These are phyloP conservation scores for Myrmecophaga tridactyla DNA, from an alignment of 2,113 vertebrate species.

Conservation along the genomic window DNA sequence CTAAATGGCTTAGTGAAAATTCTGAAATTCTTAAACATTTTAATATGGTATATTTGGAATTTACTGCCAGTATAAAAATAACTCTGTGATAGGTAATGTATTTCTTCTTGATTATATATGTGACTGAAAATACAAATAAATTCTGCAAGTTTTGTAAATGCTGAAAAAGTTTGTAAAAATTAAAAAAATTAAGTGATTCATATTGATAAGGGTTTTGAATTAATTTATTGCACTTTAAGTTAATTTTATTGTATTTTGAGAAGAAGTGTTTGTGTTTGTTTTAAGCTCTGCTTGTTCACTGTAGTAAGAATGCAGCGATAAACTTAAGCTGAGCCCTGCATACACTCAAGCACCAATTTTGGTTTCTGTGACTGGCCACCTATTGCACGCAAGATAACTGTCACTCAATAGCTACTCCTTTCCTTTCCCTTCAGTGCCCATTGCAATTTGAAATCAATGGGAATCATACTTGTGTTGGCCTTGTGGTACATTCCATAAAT, in stretches of 20 bases:
- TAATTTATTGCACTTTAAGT: background rate
- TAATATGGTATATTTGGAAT: background rate
- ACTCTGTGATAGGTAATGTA: background rate
- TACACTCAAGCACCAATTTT: background rate
- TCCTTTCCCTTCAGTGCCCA: background rate
- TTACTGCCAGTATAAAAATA: background rate
- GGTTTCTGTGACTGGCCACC: background rate
- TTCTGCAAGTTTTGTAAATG: background rate
- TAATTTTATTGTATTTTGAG: background rate
- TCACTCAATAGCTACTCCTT: background rate
- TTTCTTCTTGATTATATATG: background rate
- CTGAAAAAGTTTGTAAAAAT: background rate
- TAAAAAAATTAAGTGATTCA: background rate
- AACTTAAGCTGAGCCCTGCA: background rate
- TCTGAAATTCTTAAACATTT: background rate
- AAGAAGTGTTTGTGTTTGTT: background rate
- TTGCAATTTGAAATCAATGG: background rate
- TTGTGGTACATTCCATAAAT: background rate
- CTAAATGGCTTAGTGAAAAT: background rate
- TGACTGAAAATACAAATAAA: conserved; percentile 28
- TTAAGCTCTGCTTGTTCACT: background rate
- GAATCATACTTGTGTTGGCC: background rate
- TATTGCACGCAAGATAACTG: background rate
- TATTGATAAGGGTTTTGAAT: background rate
- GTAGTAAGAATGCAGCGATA: background rate